Evolutionary conservation across 2,113 vertebrate species (phyloP).

Genomic region (Eublepharis macularius): DNA sequence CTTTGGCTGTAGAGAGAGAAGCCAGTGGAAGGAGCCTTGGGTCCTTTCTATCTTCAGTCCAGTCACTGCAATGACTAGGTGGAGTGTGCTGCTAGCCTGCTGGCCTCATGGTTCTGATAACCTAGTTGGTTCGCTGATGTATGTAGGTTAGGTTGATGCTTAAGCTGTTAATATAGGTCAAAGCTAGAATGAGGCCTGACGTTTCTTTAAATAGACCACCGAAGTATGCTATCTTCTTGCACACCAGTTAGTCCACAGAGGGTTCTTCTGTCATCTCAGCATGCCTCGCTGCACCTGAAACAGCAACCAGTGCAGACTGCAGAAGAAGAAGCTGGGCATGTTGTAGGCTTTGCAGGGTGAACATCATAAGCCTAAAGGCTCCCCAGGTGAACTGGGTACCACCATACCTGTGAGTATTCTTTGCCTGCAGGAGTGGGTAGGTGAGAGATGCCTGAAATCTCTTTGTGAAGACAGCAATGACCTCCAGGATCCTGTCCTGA

Average conservation of each 20-base stretch:
- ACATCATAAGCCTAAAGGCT: neutral
- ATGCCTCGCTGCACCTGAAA: neutral
- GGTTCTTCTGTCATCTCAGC: neutral
- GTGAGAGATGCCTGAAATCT: constrained; percentile 96
- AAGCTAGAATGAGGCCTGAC: neutral
- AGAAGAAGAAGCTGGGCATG: neutral
- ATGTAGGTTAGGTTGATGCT: neutral
- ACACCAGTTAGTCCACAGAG: neutral
- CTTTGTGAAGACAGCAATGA: constrained; percentile 98
- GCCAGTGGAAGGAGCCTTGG: neutral
- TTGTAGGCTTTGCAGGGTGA: neutral
- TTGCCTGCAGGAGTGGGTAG: constrained; percentile 92
- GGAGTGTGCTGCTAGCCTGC: neutral
- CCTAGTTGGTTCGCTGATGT: neutral
- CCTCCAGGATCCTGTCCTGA: constrained; percentile 96
- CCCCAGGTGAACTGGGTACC: neutral
- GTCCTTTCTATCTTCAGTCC: neutral
- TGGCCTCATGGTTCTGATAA: neutral
- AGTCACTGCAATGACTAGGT: no score
- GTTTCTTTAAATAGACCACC: neutral
- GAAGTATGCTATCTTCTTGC: no score
- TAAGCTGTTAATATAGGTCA: no score
- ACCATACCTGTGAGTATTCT: neutral
- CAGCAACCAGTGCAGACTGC: neutral
- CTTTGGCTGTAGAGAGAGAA: neutral